These are phyloP conservation scores for Aix galericulata DNA, from an alignment of 2,113 vertebrate genomes.

Conservation along the genomic window DNA sequence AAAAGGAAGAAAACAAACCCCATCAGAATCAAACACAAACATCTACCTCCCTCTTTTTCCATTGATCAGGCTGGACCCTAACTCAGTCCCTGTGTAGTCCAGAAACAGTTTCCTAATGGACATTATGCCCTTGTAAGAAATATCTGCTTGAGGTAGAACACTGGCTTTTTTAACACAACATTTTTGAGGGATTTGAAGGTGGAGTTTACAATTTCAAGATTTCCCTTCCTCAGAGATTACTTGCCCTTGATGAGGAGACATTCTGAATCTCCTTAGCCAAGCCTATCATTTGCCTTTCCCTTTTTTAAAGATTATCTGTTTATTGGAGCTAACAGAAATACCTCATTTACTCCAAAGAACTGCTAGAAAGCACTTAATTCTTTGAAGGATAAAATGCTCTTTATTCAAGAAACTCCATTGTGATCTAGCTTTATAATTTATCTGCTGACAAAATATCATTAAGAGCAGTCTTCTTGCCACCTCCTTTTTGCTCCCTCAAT, in stretches of 20 bases:
- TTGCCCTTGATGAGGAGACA: background rate
- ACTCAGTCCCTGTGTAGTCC: background rate
- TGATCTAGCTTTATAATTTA: background rate
- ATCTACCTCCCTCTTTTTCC: background rate
- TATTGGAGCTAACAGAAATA: background rate
- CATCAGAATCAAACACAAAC: background rate
- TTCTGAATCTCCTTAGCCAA: background rate
- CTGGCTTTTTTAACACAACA: background rate
- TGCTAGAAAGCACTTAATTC: background rate
- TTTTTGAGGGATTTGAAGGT: background rate
- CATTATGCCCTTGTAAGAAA: background rate
- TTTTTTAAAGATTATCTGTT: background rate
- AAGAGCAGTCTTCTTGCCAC: background rate
- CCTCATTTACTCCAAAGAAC: background rate
- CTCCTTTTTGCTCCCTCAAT: background rate
- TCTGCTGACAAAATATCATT: background rate
- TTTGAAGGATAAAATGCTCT: background rate
- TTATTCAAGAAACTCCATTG: background rate
- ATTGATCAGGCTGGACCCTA: background rate
- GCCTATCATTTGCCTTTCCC: background rate
- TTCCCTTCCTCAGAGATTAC: background rate
- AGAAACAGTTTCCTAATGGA: background rate
- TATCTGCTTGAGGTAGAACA: background rate
- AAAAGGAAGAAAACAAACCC: background rate
- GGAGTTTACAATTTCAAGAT: background rate